A percentile compares a stretch with the other conserved stretches of the same genome.
These are phyloP conservation scores for Mythimna pallens DNA, from an alignment of 2,888 invertebrate species.

Conservation along the genomic window DNA sequence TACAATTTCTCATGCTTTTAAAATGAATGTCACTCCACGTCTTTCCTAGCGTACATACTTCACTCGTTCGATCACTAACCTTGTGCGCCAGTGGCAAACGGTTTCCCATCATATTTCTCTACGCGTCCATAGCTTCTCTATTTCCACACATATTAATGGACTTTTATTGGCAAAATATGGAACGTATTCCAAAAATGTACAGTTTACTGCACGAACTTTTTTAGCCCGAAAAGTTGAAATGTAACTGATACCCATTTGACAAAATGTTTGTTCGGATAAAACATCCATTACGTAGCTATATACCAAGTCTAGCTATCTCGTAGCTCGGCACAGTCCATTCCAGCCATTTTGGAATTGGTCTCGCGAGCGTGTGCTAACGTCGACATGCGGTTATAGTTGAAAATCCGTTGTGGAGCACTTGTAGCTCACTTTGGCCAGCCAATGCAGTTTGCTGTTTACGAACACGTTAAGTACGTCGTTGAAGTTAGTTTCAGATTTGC, in stretches of 20 bases:
- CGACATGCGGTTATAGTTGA: constrained; percentile 30
- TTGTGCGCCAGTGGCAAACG: constrained; percentile 25
- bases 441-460: constrained; percentile 39
- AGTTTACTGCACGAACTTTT: constrained; percentile 2
- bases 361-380: constrained; percentile 35
- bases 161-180: constrained; percentile 39
- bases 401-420: constrained; percentile 39
- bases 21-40: constrained; percentile 19
- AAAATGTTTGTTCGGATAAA: constrained; percentile 45
- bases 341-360: constrained; percentile 33
- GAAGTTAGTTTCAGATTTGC: constrained; percentile 43
- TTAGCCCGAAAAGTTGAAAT: constrained; percentile 35
- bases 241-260: constrained; percentile 39
- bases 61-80: constrained; percentile 40
- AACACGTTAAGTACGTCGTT: constrained; percentile 31
- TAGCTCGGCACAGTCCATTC: neutral
- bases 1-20: neutral
- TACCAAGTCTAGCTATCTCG: constrained; percentile 14
- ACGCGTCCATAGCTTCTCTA: constrained; percentile 30
- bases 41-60: constrained; percentile 21
- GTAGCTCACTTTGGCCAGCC: constrained; percentile 37
- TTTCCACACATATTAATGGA: constrained; percentile 40
- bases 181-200: constrained; percentile 14
- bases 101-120: constrained; percentile 54
- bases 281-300: constrained; percentile 42